A percentile compares a stretch with the other conserved stretches of the same genome.
These are phyloP conservation scores for Apodemus agrarius DNA, from an alignment of 2,797 vertebrate species.

Conservation along the genomic window DNA sequence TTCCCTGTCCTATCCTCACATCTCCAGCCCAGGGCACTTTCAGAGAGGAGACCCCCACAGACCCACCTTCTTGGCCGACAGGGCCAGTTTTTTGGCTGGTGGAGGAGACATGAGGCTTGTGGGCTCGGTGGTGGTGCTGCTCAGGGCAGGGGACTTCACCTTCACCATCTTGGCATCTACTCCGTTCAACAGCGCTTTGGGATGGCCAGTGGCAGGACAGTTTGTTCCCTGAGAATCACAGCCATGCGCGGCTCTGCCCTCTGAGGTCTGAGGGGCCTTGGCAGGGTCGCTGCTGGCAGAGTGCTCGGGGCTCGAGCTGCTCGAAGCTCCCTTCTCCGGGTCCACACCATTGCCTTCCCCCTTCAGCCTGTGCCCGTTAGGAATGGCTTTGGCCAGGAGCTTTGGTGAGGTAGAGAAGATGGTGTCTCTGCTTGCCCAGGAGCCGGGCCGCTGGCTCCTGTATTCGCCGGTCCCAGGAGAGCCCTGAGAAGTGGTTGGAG, in stretches of 20 bases:
- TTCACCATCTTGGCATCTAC: conserved; percentile 86
- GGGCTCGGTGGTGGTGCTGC: conserved; percentile 84
- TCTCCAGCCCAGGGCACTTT: not conserved
- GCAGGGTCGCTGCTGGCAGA: conserved; percentile 65
- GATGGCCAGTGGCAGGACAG: conserved; percentile 71
- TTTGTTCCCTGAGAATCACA: conserved; percentile 78
- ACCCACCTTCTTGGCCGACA: conserved; percentile 95
- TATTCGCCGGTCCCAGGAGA: conserved; percentile 75
- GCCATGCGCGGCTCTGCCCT: not conserved
- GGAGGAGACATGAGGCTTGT: conserved; percentile 92
- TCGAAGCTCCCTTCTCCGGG: not conserved
- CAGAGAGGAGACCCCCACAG: not conserved
- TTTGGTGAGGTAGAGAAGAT: conserved; percentile 90
- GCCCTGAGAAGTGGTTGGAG: conserved; percentile 81
- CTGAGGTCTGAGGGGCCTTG: not conserved
- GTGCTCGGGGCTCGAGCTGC: conserved; percentile 63
- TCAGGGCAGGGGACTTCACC: conserved; percentile 87
- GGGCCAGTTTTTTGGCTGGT: conserved; percentile 93
- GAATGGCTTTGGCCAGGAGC: conserved; percentile 62
- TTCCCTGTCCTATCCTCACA: too few relatives aligned
- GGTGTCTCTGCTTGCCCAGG: conserved; percentile 86
- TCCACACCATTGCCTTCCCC: fast-evolving
- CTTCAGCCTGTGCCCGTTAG: conserved; percentile 78
- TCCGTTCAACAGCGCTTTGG: conserved; percentile 78
- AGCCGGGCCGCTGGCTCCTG: conserved; percentile 84